These are phyloP conservation scores for Hippocampus comes DNA, from an alignment of 2,113 vertebrate species.

Conservation along the genomic window DNA sequence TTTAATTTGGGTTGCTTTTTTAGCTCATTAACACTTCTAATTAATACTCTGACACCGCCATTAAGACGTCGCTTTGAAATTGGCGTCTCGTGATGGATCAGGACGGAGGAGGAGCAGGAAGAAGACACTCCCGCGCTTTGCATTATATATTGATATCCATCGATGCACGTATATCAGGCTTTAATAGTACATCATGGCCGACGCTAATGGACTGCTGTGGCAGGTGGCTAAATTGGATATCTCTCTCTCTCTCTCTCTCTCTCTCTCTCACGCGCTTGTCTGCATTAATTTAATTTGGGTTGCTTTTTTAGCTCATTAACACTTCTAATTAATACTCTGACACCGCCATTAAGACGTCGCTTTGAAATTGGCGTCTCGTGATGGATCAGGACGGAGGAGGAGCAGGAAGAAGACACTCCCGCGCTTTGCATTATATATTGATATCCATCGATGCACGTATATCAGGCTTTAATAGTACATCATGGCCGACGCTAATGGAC, in stretches of 20 bases:
- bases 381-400: conserved; percentile 98
- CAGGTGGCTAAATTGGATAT: conserved; percentile 77
- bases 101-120: conserved; percentile 90
- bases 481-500: conserved; percentile 74
- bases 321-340: conserved; percentile 99
- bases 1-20: conserved; percentile 99
- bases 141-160: neutral
- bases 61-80: conserved; percentile 99
- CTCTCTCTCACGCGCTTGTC: conserved; percentile 69
- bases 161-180: conserved; percentile 33
- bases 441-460: neutral
- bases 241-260: too few relatives aligned
- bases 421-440: neutral
- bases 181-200: conserved; percentile 67
- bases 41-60: conserved; percentile 99
- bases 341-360: conserved; percentile 99
- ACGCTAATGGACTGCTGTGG: conserved; percentile 73
- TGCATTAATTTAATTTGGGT: conserved; percentile 99
- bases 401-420: conserved; percentile 80
- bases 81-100: conserved; percentile 99
- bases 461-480: conserved; percentile 64
- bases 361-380: conserved; percentile 99
- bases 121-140: conserved; percentile 70
- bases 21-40: conserved; percentile 99
- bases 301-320: conserved; percentile 99